These are phyloP conservation scores for Adelognathus sp. DNA, from an alignment of 2,888 invertebrate genomes.

Conservation along the genomic window DNA sequence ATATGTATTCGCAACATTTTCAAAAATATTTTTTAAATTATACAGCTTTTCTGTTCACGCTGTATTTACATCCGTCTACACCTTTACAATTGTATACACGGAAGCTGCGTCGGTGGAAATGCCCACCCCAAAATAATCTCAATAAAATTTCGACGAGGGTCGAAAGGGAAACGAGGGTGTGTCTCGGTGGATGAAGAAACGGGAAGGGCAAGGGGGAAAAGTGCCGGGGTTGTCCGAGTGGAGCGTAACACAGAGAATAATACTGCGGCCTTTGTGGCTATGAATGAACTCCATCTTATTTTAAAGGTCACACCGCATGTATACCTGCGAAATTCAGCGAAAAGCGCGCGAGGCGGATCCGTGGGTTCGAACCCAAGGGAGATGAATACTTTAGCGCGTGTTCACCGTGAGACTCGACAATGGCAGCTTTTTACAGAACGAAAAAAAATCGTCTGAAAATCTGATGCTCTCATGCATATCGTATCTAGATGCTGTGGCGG, in stretches of 20 bases:
- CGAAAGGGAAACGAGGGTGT: background rate
- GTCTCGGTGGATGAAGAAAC: background rate
- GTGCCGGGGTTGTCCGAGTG: background rate
- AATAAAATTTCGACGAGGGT: conserved; percentile 11
- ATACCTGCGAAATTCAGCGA: background rate
- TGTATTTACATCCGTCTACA: background rate
- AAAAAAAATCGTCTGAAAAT: background rate
- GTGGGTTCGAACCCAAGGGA: background rate
- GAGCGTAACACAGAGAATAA: background rate
- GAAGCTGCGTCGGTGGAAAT: background rate
- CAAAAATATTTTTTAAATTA: too few species aligned
- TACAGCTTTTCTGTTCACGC: too few species aligned
- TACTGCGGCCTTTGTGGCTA: background rate
- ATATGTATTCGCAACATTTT: too few species aligned
- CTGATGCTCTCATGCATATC: conserved; percentile 4
- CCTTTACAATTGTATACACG: background rate
- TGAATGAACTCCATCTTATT: background rate
- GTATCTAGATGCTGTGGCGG: background rate
- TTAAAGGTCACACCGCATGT: background rate
- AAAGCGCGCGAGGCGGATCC: background rate
- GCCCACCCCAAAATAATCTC: background rate
- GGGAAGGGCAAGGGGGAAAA: background rate
- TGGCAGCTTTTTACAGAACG: background rate
- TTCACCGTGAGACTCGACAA: background rate
- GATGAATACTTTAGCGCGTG: background rate